Evolutionary conservation across 1,140 invertebrate species (phyloP).

Genomic region (Hyles vespertilio): DNA sequence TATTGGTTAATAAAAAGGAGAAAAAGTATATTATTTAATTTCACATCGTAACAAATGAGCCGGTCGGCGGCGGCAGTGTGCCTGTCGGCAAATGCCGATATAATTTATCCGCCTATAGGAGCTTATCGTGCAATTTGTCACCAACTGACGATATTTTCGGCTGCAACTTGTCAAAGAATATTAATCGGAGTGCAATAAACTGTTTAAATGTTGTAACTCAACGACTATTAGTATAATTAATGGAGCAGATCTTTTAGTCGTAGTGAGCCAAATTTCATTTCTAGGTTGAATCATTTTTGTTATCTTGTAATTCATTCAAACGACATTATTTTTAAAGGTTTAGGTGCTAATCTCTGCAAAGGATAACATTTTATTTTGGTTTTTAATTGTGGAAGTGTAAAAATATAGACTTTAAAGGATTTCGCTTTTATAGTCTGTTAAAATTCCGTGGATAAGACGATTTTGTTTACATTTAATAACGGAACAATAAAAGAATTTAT

Average conservation of each 20-base stretch:
- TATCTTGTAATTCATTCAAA: neutral
- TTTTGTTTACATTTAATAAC: no score
- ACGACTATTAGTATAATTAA: no score
- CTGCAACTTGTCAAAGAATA: conserved; percentile 42
- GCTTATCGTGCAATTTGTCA: conserved; percentile 69
- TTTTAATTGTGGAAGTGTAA: no score
- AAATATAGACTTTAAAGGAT: no score
- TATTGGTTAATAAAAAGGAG: no score
- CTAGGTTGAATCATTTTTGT: neutral
- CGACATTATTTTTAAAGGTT: no score
- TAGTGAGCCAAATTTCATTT: neutral
- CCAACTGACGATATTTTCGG: conserved; percentile 50
- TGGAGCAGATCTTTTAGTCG: neutral
- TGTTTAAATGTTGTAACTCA: no score
- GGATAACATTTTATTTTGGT: no score
- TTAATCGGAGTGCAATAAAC: neutral
- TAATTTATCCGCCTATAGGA: conserved; percentile 27
- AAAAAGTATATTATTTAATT: neutral
- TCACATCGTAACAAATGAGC: neutral
- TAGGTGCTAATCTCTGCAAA: no score
- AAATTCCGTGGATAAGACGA: no score
- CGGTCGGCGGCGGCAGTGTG: neutral
- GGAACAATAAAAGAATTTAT: no score
- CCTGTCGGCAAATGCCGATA: conserved; percentile 22
- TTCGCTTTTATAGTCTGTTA: no score